Percentiles rank a stretch among this genome's conserved stretches.
Conservation (phyloP, 1,140 invertebrate species). For the Hestina assimilis region DNA sequence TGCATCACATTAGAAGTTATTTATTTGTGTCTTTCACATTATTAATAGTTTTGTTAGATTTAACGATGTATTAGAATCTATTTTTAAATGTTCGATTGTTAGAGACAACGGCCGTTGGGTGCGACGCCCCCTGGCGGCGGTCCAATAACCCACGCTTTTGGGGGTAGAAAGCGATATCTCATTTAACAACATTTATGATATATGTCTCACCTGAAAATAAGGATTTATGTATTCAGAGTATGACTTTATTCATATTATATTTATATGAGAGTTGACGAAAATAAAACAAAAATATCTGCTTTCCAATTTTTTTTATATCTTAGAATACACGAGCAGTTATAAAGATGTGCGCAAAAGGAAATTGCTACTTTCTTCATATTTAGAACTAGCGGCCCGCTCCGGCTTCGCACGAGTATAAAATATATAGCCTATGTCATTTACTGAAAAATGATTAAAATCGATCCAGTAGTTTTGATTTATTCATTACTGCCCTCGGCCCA, state of each 20-base stretch:
- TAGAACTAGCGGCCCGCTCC: too few relatives aligned
- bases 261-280: background rate
- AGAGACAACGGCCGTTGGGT: slow-evolving; percentile 42
- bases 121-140: slow-evolving; percentile 43
- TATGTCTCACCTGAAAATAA: background rate
- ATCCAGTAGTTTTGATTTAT: too few relatives aligned
- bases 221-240: too few relatives aligned
- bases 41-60: background rate
- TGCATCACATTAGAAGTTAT: background rate
- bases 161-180: slow-evolving; percentile 14
- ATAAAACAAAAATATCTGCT: background rate
- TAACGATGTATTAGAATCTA: slow-evolving; percentile 21
- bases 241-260: too few relatives aligned
- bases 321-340: too few relatives aligned
- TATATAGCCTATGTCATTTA: too few relatives aligned
- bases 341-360: too few relatives aligned
- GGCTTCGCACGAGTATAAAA: too few relatives aligned
- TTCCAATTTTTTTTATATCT: too few relatives aligned
- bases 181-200: background rate
- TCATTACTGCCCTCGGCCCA: too few relatives aligned
- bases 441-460: too few relatives aligned
- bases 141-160: slow-evolving; percentile 32
- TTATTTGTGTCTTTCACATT: background rate
- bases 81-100: slow-evolving; percentile 29
- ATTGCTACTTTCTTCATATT: too few relatives aligned